Conservation (phyloP, 2,113 vertebrate genomes). For the Oxygymnocypris stewartii region DNA sequence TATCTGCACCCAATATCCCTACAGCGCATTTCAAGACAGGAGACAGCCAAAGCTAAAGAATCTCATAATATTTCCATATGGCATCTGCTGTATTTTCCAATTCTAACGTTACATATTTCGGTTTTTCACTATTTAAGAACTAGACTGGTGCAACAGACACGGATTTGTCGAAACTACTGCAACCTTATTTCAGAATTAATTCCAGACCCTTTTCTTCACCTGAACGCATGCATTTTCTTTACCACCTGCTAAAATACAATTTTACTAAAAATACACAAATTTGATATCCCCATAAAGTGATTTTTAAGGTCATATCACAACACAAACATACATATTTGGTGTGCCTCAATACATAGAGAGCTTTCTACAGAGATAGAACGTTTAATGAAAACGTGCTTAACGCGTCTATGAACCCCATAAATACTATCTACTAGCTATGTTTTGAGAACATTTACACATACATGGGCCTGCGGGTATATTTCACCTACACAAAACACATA, state of each 20-base stretch:
- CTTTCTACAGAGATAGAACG: not conserved
- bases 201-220: not conserved
- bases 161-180: not conserved
- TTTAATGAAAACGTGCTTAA: not conserved
- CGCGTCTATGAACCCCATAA: not conserved
- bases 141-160: not conserved
- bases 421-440: not conserved
- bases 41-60: not conserved
- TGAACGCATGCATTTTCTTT: not conserved
- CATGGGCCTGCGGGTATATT: not conserved
- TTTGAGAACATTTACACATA: constrained; percentile 1
- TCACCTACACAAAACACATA: not conserved
- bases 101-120: not conserved
- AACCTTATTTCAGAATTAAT: not conserved
- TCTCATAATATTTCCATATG: not conserved
- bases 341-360: not conserved
- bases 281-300: not conserved
- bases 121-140: not conserved
- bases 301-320: not conserved
- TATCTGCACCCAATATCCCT: not conserved
- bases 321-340: not conserved
- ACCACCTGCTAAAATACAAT: not conserved
- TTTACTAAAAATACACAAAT: not conserved
- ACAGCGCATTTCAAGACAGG: not conserved
- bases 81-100: not conserved